Evolutionary conservation across 2,888 invertebrate genomes (phyloP).

Genomic region (Trissonchulus sp.): DNA sequence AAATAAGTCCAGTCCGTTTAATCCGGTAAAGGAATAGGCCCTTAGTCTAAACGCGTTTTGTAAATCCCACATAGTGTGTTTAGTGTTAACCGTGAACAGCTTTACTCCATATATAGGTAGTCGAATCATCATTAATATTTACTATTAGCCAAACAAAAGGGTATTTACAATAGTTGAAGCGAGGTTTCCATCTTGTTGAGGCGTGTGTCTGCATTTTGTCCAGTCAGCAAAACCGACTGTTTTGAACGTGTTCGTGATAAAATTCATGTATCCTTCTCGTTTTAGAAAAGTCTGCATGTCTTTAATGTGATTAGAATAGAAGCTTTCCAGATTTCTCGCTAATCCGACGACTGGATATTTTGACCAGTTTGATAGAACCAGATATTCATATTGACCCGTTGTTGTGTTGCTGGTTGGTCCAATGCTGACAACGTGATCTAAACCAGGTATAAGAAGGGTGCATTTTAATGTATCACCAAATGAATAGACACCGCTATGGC

Average conservation of each 20-base stretch:
- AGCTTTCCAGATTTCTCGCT: conserved; percentile 6
- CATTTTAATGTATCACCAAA: too few species aligned
- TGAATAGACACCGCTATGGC: too few species aligned
- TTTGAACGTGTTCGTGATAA: conserved; percentile 27
- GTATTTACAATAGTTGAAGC: conserved; percentile 24
- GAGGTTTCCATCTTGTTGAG: neutral
- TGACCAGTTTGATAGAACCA: conserved; percentile 44
- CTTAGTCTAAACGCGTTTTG: too few species aligned
- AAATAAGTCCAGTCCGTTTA: too few species aligned
- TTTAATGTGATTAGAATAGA: conserved; percentile 2
- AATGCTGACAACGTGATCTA: too few species aligned
- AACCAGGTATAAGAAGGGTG: too few species aligned
- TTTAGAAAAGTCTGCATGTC: neutral
- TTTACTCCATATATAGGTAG: too few species aligned
- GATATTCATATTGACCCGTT: conserved; percentile 42
- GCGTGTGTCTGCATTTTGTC: conserved; percentile 25
- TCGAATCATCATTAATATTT: too few species aligned
- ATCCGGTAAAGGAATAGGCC: too few species aligned
- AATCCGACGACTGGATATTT: conserved; percentile 39
- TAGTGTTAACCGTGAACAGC: too few species aligned
- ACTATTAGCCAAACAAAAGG: conserved; percentile 26
- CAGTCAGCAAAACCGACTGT: conserved; percentile 21
- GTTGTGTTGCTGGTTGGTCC: too few species aligned
- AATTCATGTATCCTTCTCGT: conserved; percentile 24
- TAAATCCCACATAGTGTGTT: too few species aligned